phyloP scores from a whole-genome alignment of 2,113 vertebrate species.

The Pachypanchax playfairii region DNA sequence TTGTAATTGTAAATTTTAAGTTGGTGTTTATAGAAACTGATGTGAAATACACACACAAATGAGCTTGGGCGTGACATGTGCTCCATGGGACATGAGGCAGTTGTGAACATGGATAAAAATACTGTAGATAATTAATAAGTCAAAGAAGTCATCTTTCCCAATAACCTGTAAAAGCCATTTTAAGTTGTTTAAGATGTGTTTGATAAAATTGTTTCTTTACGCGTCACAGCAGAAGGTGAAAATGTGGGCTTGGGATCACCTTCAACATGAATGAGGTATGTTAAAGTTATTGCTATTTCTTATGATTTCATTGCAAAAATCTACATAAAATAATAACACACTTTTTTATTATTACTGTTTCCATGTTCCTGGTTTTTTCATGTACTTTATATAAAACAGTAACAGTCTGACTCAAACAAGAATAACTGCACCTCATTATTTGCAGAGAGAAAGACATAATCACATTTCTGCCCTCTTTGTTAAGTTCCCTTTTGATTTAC shows the following conservation, averaged over 20 bases:
- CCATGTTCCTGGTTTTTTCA: background rate
- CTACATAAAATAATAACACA: background rate
- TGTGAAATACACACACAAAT: background rate
- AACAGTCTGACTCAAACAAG: background rate
- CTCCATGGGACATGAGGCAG: background rate
- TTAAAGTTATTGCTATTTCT: background rate
- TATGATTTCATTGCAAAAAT: background rate
- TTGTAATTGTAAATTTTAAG: background rate
- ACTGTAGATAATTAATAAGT: background rate
- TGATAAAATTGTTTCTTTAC: no score
- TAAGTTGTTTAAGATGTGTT: background rate
- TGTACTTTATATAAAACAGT: background rate
- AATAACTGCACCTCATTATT: conserved; percentile 9
- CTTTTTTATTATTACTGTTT: background rate
- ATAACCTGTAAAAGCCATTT: background rate
- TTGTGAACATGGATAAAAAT: conserved; percentile 9
- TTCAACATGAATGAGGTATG: no score
- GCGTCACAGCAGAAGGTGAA: no score
- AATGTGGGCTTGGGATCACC: no score
- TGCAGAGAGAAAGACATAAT: conserved; percentile 20
- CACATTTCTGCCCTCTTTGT: conserved; percentile 29
- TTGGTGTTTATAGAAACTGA: conserved; percentile 16
- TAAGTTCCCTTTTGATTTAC: conserved; percentile 43
- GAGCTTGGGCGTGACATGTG: conserved; percentile 6
- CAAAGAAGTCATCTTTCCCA: conserved; percentile 14